phyloP scores from a whole-genome alignment of 2,888 invertebrate species.

The Acrobasis consociella region DNA sequence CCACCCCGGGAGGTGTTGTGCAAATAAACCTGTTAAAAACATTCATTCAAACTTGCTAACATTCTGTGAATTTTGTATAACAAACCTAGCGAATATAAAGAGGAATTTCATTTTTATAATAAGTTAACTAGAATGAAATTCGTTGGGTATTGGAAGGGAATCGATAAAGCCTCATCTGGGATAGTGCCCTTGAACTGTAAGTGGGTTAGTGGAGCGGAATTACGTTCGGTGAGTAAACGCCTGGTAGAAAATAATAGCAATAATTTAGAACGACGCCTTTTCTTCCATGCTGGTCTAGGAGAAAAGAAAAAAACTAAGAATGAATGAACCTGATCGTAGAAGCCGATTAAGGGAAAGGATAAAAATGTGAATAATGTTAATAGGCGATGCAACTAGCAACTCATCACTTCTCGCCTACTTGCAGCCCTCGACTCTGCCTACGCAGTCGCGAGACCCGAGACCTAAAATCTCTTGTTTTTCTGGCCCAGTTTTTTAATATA shows the following conservation, averaged over 20 bases:
- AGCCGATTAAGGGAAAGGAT: too few relatives aligned
- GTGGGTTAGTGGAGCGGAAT: constrained; percentile 20
- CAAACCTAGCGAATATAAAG: neutral
- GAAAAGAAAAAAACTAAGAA: too few relatives aligned
- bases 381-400: too few relatives aligned
- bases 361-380: too few relatives aligned
- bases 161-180: constrained; percentile 17
- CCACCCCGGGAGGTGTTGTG: constrained; percentile 31
- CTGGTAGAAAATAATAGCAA: constrained; percentile 27
- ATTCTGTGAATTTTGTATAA: neutral
- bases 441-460: too few relatives aligned
- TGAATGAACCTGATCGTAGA: too few relatives aligned
- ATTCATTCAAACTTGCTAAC: neutral
- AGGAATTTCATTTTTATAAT: neutral
- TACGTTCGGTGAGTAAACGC: constrained; percentile 16
- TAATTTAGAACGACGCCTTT: constrained; percentile 2
- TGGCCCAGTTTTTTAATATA: too few relatives aligned
- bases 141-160: constrained; percentile 7
- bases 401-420: too few relatives aligned
- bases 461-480: too few relatives aligned
- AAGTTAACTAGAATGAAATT: neutral
- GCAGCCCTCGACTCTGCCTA: too few relatives aligned
- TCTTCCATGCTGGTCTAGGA: too few relatives aligned
- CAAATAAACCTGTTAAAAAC: constrained; percentile 3
- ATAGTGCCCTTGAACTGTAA: constrained; percentile 26